Evolutionary conservation across 2,797 vertebrate genomes (phyloP).

Genomic region (Lagodon rhomboides): DNA sequence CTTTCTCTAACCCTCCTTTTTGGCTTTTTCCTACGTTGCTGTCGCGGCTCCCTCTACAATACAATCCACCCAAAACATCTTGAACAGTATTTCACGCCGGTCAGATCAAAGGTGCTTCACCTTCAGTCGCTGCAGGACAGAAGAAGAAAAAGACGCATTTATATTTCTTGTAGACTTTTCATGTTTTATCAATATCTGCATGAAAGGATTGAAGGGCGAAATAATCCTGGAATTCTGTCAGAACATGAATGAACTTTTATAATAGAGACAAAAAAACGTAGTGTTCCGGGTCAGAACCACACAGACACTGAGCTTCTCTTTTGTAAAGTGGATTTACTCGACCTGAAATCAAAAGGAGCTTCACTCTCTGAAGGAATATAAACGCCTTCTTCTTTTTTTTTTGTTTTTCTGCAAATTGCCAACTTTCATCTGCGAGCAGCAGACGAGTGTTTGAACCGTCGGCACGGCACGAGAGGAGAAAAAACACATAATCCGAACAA

Average conservation of each 20-base stretch:
- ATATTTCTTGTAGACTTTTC: not conserved
- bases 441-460: not conserved
- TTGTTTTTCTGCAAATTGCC: not conserved
- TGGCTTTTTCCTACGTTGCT: no score
- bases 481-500: not conserved
- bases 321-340: accelerated
- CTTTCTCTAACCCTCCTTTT: not conserved
- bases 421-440: not conserved
- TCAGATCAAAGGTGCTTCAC: not conserved
- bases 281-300: no score
- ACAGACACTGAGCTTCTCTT: not conserved
- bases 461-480: not conserved
- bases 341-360: conserved; percentile 20
- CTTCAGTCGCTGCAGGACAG: not conserved
- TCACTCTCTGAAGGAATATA: not conserved
- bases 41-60: not conserved
- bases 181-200: not conserved
- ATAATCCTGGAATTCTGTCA: not conserved
- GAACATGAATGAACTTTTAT: not conserved
- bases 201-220: not conserved
- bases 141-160: not conserved
- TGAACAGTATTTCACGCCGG: not conserved
- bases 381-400: accelerated
- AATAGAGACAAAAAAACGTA: not conserved
- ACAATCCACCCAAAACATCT: not conserved